These are phyloP conservation scores for Actinostola sp. DNA, from an alignment of 92 coral and sea anemone genomes.

Conservation along the genomic window DNA sequence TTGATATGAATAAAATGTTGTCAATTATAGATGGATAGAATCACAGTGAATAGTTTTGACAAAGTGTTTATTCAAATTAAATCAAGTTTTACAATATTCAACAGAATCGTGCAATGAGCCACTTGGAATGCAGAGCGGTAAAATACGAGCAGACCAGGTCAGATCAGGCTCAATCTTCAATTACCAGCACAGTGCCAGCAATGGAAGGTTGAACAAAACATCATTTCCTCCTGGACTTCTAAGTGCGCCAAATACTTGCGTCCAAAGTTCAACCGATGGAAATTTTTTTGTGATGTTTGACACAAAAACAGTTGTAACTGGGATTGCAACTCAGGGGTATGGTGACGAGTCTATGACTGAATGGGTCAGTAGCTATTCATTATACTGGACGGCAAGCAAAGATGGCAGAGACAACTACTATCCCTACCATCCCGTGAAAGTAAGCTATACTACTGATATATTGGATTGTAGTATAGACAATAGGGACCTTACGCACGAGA, in stretches of 20 bases:
- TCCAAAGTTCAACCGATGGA: not conserved
- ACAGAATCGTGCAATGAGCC: constrained; percentile 56
- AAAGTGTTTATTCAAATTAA: too few species aligned
- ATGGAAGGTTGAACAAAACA: constrained; percentile 50
- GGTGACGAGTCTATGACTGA: constrained; percentile 37
- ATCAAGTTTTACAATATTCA: too few species aligned
- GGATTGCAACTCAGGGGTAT: constrained; percentile 71
- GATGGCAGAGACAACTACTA: not conserved
- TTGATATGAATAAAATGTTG: too few species aligned
- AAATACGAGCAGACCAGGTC: constrained; percentile 9
- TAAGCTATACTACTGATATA: too few species aligned
- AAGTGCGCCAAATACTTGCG: constrained; percentile 10
- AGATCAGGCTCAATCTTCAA: not conserved
- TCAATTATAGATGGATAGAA: too few species aligned
- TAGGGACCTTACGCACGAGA: too few species aligned
- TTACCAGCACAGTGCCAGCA: not conserved
- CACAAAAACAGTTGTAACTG: constrained; percentile 66
- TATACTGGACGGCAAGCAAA: constrained; percentile 3
- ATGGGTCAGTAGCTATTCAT: constrained; percentile 48
- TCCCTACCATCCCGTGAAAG: constrained; percentile 8
- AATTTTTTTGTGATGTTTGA: constrained; percentile 38
- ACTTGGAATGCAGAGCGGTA: constrained; percentile 53
- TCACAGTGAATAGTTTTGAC: too few species aligned
- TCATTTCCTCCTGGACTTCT: constrained; percentile 54
- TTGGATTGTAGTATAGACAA: too few species aligned